Base-by-base conservation (phyloP, 1,140 invertebrate genomes). In the Gryon sp. region DNA sequence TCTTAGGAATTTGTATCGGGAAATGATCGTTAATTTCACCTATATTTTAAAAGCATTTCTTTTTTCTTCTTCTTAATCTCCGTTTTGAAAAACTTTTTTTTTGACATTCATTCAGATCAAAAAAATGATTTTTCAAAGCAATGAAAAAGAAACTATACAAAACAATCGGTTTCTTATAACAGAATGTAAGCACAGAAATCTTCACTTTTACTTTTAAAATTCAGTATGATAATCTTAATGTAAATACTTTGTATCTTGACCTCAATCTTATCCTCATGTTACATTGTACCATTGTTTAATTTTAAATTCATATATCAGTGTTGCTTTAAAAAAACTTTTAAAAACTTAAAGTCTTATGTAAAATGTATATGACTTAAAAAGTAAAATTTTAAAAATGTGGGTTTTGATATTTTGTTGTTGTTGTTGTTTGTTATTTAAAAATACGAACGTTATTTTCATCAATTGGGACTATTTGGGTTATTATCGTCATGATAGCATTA, bases 231-330 rank as follows among this genome's bases (percentile, higher is more conserved):
- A 59, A 69, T 41, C 36, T 59, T 41, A 48, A 48, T 50, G 52
- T 57, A 59, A 59, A 69, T 69, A 69, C 24, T 50, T 59, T 59
- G 65, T 59, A 68, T 68, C 63, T 48, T 48, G 63, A 68, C 63
- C 63, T 57, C 52, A 57, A 68, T 68, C 63, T 68, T 22, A 6
- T 15, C 48, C 38, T 16, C 20, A 19, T 22, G 50, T 57, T 55
- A 68, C 63, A 68, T 68, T 68, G 63, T 57, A 68, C 63, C 48
- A 68, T 68, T 68, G 63, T 68, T 68, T 48, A 55, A 57, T 57
- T 46, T 28, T 53, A 45, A 46, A 66, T 55, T 55, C 48, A 66
- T 66, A 66, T 55, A 66, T 53, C 62, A 45, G 28, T 5, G 28
- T n/a, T 40, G 19, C 1, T 32, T 43, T 32, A 12, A 53, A 52